Percentiles rank a stretch among this genome's conserved stretches.
Evolutionary conservation across 2,113 vertebrate species (phyloP).

Genomic region (Arenaria interpres): DNA sequence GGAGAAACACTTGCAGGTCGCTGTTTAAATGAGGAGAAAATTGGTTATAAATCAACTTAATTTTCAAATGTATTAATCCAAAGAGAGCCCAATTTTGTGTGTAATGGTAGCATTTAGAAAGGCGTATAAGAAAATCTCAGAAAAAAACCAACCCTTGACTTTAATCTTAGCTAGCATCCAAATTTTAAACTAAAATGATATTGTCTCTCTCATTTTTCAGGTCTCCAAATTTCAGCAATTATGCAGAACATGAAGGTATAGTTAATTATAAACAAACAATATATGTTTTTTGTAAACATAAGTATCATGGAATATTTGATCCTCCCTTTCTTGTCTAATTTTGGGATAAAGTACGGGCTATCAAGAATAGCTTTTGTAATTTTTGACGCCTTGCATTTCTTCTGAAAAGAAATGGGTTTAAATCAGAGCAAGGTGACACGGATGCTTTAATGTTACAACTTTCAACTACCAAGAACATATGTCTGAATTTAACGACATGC

Average conservation of each 20-base stretch:
- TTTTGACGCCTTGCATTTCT: neutral
- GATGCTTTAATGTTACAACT: neutral
- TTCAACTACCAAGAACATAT: neutral
- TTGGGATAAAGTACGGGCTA: neutral
- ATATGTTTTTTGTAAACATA: neutral
- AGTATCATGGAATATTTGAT: neutral
- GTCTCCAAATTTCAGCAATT: neutral
- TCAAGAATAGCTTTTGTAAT: neutral
- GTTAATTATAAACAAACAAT: neutral
- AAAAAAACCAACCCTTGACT: neutral
- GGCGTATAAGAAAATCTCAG: neutral
- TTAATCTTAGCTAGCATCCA: neutral
- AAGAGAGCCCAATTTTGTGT: slow-evolving; percentile 37
- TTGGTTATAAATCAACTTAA: slow-evolving; percentile 74
- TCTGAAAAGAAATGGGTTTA: neutral
- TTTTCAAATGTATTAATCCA: slow-evolving; percentile 71
- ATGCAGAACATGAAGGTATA: neutral
- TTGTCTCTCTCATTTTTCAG: neutral
- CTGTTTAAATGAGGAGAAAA: slow-evolving; percentile 71
- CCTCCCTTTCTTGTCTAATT: neutral
- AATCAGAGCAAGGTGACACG: neutral
- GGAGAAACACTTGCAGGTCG: slow-evolving; percentile 54
- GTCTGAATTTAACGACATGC: neutral
- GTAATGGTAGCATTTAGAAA: slow-evolving; percentile 16
- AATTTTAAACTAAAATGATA: neutral